Conservation (phyloP, 2,888 invertebrate genomes). For the Parascotia fuliginaria region DNA sequence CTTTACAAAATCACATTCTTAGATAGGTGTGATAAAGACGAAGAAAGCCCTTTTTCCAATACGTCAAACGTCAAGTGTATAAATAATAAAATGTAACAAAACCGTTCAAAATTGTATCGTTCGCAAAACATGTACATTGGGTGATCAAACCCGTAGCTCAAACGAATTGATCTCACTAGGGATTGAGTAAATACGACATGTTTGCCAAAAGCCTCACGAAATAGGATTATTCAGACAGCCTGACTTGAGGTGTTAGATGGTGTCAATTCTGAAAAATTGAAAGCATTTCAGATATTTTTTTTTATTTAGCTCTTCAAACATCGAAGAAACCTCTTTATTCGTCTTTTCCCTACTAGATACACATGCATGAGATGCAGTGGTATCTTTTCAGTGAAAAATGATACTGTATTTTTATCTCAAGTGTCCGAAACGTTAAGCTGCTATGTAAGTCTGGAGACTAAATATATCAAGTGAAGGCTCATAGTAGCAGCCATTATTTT, state of each 20-base stretch:
- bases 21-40: too few relatives aligned
- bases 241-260: constrained; percentile 38
- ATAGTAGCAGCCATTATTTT: neutral
- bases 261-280: constrained; percentile 40
- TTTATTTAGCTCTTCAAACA: constrained; percentile 7
- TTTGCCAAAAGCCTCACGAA: constrained; percentile 47
- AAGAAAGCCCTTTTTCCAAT: too few relatives aligned
- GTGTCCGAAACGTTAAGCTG: neutral
- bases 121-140: constrained; percentile 23
- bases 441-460: neutral
- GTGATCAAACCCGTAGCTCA: constrained; percentile 41
- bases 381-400: constrained; percentile 17
- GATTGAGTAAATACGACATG: constrained; percentile 49
- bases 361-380: too few relatives aligned
- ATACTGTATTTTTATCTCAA: constrained; percentile 1
- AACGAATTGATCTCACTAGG: constrained; percentile 41
- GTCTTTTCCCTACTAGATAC: too few relatives aligned
- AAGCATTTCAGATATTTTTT: constrained; percentile 14
- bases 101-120: constrained; percentile 2
- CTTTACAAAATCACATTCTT: too few relatives aligned
- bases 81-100: constrained; percentile 3
- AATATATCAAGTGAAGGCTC: neutral
- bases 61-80: neutral
- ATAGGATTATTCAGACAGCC: constrained; percentile 50
- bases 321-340: neutral